A percentile compares a stretch with the other conserved stretches of the same genome.
Evolutionary conservation across 1,140 invertebrate genomes (phyloP).

Genomic region (Diabrotica undecimpunctata): DNA sequence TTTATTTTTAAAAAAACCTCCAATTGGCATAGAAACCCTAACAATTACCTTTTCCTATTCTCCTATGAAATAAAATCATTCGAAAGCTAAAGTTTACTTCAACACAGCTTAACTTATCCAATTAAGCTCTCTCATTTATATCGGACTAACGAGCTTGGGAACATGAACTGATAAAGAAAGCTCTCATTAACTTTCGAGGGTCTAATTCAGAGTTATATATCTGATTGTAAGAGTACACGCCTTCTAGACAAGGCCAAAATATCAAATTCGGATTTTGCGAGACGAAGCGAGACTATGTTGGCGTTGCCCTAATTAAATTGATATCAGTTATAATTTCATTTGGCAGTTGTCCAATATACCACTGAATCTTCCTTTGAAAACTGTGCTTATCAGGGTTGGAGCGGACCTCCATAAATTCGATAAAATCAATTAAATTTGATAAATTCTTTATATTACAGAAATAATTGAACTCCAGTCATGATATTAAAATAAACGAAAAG

Average conservation of each 20-base stretch:
- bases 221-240: conserved; percentile 29
- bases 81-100: conserved; percentile 34
- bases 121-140: conserved; percentile 30
- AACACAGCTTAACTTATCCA: conserved; percentile 37
- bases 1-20: no score
- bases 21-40: background rate
- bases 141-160: conserved; percentile 39
- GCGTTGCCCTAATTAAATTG: conserved; percentile 17
- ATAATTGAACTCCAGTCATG: no score
- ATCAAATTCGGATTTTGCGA: conserved; percentile 1
- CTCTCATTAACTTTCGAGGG: conserved; percentile 39
- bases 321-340: conserved; percentile 25
- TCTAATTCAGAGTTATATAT: conserved; percentile 35
- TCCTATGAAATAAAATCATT: conserved; percentile 18
- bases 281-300: conserved; percentile 14
- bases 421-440: no score
- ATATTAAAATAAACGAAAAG: no score
- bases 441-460: no score
- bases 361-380: background rate
- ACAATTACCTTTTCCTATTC: conserved; percentile 1
- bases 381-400: background rate
- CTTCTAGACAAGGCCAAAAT: conserved; percentile 18
- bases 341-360: conserved; percentile 16
- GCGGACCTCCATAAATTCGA: background rate
- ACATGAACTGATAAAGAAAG: conserved; percentile 41